Conservation (phyloP, 2,113 vertebrate genomes). For the Sceloporus tristichus region DNA sequence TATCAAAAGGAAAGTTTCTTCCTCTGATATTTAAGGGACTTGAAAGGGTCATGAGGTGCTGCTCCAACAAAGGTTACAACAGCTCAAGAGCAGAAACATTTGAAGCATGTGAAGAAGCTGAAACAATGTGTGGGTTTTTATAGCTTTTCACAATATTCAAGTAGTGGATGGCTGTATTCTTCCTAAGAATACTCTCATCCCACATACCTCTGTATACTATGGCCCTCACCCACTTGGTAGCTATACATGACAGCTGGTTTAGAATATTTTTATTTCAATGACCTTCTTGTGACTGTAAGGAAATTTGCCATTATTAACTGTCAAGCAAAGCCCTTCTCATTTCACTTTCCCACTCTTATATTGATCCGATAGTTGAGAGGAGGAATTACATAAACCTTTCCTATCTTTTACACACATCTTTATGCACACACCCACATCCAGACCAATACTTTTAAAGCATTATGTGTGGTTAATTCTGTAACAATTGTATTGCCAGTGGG, state of each 20-base stretch:
- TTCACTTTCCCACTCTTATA: constrained; percentile 15
- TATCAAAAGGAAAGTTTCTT: constrained; percentile 60
- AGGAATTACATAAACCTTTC: constrained; percentile 14
- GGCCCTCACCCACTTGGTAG: constrained; percentile 33
- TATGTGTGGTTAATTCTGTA: neutral
- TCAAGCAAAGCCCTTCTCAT: neutral
- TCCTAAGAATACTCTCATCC: neutral
- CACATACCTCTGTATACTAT: neutral
- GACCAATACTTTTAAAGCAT: neutral
- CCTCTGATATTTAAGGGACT: constrained; percentile 64
- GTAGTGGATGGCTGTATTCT: constrained; percentile 4
- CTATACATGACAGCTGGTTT: constrained; percentile 9
- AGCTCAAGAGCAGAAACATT: neutral
- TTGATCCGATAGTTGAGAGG: constrained; percentile 1
- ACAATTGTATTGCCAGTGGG: neutral
- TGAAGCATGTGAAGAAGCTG: constrained; percentile 35
- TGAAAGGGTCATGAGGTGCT: constrained; percentile 60
- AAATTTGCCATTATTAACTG: constrained; percentile 22
- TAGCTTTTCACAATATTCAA: neutral
- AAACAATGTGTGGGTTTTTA: neutral
- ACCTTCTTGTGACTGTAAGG: constrained; percentile 21
- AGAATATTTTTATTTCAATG: constrained; percentile 44
- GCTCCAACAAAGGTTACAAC: constrained; percentile 28
- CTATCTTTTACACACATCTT: constrained; percentile 12
- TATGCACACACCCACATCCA: neutral